phyloP scores from a whole-genome alignment of 1,140 invertebrate genomes.

The Cydia amplana region DNA sequence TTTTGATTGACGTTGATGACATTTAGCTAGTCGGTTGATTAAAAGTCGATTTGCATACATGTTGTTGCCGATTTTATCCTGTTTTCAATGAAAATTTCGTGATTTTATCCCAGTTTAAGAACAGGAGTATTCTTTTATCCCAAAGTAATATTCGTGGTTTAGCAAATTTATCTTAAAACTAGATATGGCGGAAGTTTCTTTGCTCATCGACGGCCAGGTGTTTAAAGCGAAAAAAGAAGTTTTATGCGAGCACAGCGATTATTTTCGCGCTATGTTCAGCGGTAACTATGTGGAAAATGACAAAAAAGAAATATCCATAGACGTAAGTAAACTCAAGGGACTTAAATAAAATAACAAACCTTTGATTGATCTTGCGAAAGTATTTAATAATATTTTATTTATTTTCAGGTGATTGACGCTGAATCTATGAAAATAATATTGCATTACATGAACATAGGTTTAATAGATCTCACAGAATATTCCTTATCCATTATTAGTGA shows the following conservation, averaged over 20 bases:
- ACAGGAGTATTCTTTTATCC: background rate
- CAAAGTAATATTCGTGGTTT: background rate
- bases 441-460: constrained; percentile 62
- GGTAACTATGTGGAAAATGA: constrained; percentile 67
- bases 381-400: constrained; percentile 34
- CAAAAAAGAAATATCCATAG: constrained; percentile 59
- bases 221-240: constrained; percentile 60
- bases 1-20: too few species aligned
- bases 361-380: background rate
- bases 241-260: constrained; percentile 69
- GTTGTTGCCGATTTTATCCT: background rate
- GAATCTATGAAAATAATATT: constrained; percentile 63
- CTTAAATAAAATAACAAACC: background rate
- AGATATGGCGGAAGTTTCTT: constrained; percentile 7
- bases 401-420: constrained; percentile 62
- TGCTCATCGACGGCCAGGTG: constrained; percentile 35
- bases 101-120: background rate
- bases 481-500: constrained; percentile 51
- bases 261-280: constrained; percentile 74
- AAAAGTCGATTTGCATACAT: background rate
- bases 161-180: background rate
- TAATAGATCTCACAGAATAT: constrained; percentile 62
- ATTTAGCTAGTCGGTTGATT: background rate
- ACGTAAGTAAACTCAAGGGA: constrained; percentile 50
- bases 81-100: background rate